Percentiles rank a stretch among this genome's conserved stretches.
phyloP scores from a whole-genome alignment of 2,797 vertebrate species.

The Microchirus variegatus region DNA sequence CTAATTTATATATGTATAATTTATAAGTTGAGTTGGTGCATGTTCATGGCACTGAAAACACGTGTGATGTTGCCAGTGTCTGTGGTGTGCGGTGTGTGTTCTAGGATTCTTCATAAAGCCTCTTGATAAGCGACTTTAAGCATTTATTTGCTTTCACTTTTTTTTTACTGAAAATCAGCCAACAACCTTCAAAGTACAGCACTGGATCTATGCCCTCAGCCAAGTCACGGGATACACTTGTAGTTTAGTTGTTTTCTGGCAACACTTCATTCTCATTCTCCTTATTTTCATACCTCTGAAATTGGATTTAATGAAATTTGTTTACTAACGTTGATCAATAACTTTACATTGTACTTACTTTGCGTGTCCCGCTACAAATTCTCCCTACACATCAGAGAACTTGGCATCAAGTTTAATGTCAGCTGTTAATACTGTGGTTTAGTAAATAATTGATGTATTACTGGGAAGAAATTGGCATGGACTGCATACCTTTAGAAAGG shows the following conservation, averaged over 20 bases:
- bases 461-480: constrained; percentile 29
- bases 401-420: constrained; percentile 29
- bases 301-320: too few species aligned
- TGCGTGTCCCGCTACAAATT: constrained; percentile 27
- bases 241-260: background rate
- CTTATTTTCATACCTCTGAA: too few species aligned
- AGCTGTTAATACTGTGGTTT: constrained; percentile 30
- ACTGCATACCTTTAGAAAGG: constrained; percentile 20
- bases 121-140: background rate
- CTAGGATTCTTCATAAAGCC: background rate
- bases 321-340: background rate
- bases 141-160: constrained; percentile 14
- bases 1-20: background rate
- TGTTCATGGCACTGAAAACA: constrained; percentile 8
- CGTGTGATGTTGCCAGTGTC: too few species aligned
- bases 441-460: constrained; percentile 36
- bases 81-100: constrained; percentile 1
- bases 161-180: constrained; percentile 9
- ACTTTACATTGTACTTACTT: background rate
- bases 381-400: constrained; percentile 18
- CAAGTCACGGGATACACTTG: background rate
- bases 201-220: constrained; percentile 3
- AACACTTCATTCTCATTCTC: background rate
- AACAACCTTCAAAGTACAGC: constrained; percentile 2
- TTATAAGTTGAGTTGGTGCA: background rate